Evolutionary conservation across 2,888 invertebrate species (phyloP).

Genomic region (Nudaria mundana): DNA sequence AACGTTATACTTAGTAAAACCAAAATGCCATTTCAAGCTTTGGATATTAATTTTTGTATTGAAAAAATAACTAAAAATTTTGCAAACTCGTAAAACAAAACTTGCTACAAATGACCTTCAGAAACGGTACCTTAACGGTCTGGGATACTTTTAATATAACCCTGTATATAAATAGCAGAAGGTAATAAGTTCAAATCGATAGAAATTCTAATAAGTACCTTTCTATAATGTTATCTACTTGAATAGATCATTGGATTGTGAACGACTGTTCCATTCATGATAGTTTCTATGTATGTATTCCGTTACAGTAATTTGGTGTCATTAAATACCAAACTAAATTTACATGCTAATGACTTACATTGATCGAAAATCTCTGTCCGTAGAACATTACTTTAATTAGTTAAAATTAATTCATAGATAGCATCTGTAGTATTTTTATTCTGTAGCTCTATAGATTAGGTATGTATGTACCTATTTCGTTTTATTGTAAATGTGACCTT

Average conservation of each 20-base stretch:
- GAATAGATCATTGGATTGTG: too few relatives aligned
- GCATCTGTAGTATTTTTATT: too few relatives aligned
- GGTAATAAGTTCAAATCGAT: slow-evolving; percentile 10
- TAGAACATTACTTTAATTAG: slow-evolving; percentile 1
- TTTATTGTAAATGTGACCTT: too few relatives aligned
- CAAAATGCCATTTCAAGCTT: too few relatives aligned
- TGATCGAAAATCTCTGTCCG: neutral
- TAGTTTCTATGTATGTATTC: slow-evolving; percentile 11
- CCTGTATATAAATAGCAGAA: slow-evolving; percentile 11
- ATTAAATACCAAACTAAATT: slow-evolving; percentile 15
- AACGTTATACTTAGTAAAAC: too few relatives aligned
- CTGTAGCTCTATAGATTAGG: too few relatives aligned
- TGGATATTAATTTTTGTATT: neutral
- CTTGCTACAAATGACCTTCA: slow-evolving; percentile 34
- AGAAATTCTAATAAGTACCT: slow-evolving; percentile 17
- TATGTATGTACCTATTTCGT: too few relatives aligned
- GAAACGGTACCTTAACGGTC: slow-evolving; percentile 27
- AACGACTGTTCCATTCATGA: slow-evolving; percentile 20
- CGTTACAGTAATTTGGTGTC: slow-evolving; percentile 22
- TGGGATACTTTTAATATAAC: slow-evolving; percentile 33
- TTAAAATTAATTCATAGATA: neutral
- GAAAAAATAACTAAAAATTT: neutral
- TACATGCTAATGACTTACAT: slow-evolving; percentile 4
- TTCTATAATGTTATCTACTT: slow-evolving; percentile 25
- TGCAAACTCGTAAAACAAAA: slow-evolving; percentile 22